phyloP scores from a whole-genome alignment of 2,888 invertebrate species.

The Aromia moschata region DNA sequence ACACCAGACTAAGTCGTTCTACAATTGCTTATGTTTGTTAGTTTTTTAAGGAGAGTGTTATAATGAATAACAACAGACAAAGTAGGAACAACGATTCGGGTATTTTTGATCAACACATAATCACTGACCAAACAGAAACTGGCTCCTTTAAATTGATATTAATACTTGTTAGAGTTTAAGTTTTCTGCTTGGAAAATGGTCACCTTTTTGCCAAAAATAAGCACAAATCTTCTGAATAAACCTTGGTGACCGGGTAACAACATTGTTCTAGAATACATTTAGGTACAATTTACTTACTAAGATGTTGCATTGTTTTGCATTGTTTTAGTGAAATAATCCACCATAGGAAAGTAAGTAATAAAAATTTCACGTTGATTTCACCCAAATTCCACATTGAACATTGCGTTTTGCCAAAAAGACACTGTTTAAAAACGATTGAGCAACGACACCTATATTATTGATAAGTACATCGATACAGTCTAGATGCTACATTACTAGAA shows the following conservation, averaged over 20 bases:
- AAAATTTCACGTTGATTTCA: slow-evolving; percentile 58
- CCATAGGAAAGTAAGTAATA: slow-evolving; percentile 32
- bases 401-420: slow-evolving; percentile 63
- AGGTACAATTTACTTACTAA: slow-evolving; percentile 38
- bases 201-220: slow-evolving; percentile 27
- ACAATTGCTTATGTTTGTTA: slow-evolving; percentile 60
- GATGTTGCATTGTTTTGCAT: slow-evolving; percentile 56
- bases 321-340: slow-evolving; percentile 39
- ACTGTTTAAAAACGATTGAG: slow-evolving; percentile 56
- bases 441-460: slow-evolving; percentile 62
- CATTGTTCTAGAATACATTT: slow-evolving; percentile 36
- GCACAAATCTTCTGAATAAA: slow-evolving; percentile 41
- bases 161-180: background rate
- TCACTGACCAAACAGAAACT: slow-evolving; percentile 7
- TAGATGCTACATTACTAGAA: slow-evolving; percentile 50
- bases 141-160: too few species aligned
- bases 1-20: slow-evolving; percentile 61
- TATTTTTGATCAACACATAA: slow-evolving; percentile 26
- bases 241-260: slow-evolving; percentile 56
- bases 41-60: slow-evolving; percentile 46
- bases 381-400: slow-evolving; percentile 64
- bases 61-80: slow-evolving; percentile 53
- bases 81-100: slow-evolving; percentile 53
- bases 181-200: background rate
- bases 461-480: slow-evolving; percentile 57